Percentiles rank a stretch among this genome's conserved stretches.
Evolutionary conservation across 1,140 invertebrate species (phyloP).

Genomic region (Antheraea pernyi): DNA sequence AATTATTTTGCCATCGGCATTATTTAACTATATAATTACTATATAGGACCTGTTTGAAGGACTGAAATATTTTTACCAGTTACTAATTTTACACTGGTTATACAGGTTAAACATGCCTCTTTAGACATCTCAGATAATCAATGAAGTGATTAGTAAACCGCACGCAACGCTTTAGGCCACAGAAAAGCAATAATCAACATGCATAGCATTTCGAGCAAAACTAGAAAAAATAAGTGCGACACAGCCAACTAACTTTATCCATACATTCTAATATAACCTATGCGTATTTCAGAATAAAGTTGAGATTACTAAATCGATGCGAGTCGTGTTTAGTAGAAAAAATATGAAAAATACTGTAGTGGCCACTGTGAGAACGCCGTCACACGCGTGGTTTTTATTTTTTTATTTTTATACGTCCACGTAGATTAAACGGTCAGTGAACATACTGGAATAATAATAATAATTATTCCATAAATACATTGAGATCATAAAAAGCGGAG

Average conservation of each 20-base stretch:
- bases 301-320: not conserved
- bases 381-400: not conserved
- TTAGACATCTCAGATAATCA: conserved; percentile 26
- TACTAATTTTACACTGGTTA: conserved; percentile 1
- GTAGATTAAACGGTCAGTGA: conserved; percentile 14
- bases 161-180: conserved; percentile 30
- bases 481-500: not conserved
- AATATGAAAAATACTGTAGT: conserved; percentile 11
- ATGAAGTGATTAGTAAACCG: conserved; percentile 53
- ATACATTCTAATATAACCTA: not conserved
- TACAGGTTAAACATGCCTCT: not conserved
- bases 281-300: not conserved
- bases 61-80: not conserved
- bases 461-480: not conserved
- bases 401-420: conserved; percentile 18
- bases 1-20: too few species aligned
- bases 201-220: conserved; percentile 1
- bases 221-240: conserved; percentile 21
- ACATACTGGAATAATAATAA: conserved; percentile 8
- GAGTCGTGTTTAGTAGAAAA: conserved; percentile 9
- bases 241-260: conserved; percentile 8
- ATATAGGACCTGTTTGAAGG: too few species aligned
- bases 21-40: too few species aligned
- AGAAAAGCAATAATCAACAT: conserved; percentile 12
- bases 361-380: conserved; percentile 21